A percentile compares a stretch with the other conserved stretches of the same genome.
Evolutionary conservation across 2,888 invertebrate genomes (phyloP).

Genomic region (Caenorhabditis sp.): DNA sequence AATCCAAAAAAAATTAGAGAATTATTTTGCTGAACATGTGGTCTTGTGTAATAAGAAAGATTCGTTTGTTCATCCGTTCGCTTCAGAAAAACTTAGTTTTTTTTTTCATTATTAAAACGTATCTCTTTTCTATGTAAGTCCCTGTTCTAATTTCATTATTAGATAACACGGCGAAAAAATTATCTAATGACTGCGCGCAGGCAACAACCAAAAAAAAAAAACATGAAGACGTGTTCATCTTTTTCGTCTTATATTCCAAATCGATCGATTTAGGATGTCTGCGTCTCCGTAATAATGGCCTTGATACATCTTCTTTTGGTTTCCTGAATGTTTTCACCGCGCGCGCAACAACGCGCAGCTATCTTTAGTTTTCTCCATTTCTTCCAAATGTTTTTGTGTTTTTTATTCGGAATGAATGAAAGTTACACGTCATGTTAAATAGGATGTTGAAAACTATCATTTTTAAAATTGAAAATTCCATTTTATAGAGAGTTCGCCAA

Average conservation of each 20-base stretch:
- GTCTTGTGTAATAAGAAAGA: background rate
- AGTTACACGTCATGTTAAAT: background rate
- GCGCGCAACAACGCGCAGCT: background rate
- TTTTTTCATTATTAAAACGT: background rate
- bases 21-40: background rate
- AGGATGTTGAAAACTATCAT: background rate
- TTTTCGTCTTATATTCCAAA: background rate
- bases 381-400: background rate
- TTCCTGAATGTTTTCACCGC: background rate
- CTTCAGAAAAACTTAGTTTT: background rate
- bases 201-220: slow-evolving; percentile 3
- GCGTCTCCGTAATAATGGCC: background rate
- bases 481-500: too few relatives aligned
- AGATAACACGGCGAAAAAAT: background rate
- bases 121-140: too few relatives aligned
- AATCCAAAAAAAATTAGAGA: background rate
- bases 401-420: background rate
- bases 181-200: slow-evolving; percentile 3
- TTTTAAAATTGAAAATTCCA: too few relatives aligned
- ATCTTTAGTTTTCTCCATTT: background rate
- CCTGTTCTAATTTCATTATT: too few relatives aligned
- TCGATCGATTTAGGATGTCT: slow-evolving; percentile 4
- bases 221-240: slow-evolving; percentile 7
- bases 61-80: background rate
- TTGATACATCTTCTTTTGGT: slow-evolving; percentile 1